Conservation (phyloP, 2,113 vertebrate species). For the Microtus richardsoni region DNA sequence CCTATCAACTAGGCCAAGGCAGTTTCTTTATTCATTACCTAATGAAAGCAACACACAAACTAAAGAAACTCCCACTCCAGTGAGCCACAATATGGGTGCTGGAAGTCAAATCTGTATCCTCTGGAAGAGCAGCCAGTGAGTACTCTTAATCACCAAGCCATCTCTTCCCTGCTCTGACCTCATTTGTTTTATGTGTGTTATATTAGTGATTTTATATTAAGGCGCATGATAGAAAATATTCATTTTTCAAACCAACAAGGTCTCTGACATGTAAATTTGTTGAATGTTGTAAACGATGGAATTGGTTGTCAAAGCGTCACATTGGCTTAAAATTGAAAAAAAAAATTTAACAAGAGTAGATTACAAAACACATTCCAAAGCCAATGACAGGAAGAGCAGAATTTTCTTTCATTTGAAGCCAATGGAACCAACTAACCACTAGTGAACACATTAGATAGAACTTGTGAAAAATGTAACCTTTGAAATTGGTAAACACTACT, state of each 20-base stretch:
- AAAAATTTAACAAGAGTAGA: not conserved
- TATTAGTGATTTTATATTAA: not conserved
- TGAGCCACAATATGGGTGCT: not conserved
- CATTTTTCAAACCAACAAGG: not conserved
- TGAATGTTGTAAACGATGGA: not conserved
- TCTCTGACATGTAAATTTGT: not conserved
- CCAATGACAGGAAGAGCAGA: not conserved
- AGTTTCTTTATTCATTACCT: too few relatives aligned
- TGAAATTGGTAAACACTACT: not conserved
- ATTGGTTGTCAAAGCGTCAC: not conserved
- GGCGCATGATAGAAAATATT: not conserved
- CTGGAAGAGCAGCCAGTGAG: not conserved
- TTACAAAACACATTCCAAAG: not conserved
- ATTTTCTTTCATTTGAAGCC: not conserved
- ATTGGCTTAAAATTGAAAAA: not conserved
- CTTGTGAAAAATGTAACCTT: conserved; percentile 48
- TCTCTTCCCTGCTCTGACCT: not conserved
- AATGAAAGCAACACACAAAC: too few relatives aligned
- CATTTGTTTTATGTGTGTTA: not conserved
- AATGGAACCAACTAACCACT: not conserved
- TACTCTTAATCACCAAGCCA: not conserved
- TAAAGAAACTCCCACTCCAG: too few relatives aligned
- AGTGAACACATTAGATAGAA: not conserved
- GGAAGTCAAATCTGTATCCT: not conserved
- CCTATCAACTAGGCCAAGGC: too few relatives aligned